A percentile compares a stretch with the other conserved stretches of the same genome.
Conservation (phyloP, 1,140 invertebrate genomes). For the Drosophila ercepeae region DNA sequence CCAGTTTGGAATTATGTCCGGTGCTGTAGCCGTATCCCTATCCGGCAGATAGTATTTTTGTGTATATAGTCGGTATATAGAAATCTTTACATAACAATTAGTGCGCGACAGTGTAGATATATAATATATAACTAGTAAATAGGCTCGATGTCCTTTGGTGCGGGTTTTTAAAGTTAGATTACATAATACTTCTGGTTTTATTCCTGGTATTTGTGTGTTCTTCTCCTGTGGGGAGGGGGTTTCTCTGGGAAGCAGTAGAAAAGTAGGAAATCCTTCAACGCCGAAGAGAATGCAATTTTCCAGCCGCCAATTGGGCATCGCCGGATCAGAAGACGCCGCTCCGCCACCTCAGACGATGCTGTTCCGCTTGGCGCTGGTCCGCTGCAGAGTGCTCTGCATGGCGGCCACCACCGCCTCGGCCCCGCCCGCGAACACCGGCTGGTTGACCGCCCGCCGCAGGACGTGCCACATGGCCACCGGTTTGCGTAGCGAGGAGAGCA, state of each 20-base stretch:
- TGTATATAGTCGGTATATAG: conserved; percentile 10
- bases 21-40: not conserved
- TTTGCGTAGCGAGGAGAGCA: conserved; percentile 91
- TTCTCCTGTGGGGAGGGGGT: too few species aligned
- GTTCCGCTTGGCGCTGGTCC: conserved; percentile 71
- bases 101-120: conserved; percentile 21
- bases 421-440: conserved; percentile 73
- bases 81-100: conserved; percentile 39
- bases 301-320: conserved; percentile 17
- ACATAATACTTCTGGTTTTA: conserved; percentile 37
- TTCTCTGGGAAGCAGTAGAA: conserved; percentile 46
- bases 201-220: not conserved
- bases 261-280: conserved; percentile 53
- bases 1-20: conserved; percentile 1
- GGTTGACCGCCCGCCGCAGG: conserved; percentile 85
- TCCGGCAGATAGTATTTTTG: conserved; percentile 8
- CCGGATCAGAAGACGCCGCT: conserved; percentile 11
- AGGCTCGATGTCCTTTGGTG: conserved; percentile 71
- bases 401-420: conserved; percentile 77
- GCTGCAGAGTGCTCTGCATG: conserved; percentile 72
- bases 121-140: conserved; percentile 42
- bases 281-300: conserved; percentile 60
- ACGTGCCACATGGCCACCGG: conserved; percentile 94
- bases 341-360: conserved; percentile 58
- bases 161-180: conserved; percentile 33